Conservation (phyloP, 2,797 vertebrate species). For the Dendrocincla fuliginosa region DNA sequence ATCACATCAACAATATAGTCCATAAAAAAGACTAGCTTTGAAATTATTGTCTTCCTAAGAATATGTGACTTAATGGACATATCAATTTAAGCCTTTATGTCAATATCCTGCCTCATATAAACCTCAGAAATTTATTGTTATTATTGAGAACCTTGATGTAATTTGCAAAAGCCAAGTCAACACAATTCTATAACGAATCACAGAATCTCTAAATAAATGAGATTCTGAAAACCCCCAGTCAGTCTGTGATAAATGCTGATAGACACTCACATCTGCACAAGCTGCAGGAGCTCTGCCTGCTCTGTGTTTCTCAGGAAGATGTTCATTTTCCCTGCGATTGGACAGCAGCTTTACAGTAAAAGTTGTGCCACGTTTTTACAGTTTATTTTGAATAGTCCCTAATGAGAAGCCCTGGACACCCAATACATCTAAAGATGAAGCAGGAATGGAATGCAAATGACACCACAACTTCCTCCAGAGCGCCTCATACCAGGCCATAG, state of each 20-base stretch:
- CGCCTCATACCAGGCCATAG: not conserved
- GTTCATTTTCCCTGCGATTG: not conserved
- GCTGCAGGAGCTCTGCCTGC: not conserved
- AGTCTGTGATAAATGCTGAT: not conserved
- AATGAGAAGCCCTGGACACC: not conserved
- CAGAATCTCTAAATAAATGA: not conserved
- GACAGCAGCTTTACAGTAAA: not conserved
- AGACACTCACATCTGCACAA: not conserved
- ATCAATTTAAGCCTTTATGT: not conserved
- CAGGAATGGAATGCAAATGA: not conserved
- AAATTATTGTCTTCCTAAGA: not conserved
- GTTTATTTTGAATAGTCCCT: not conserved
- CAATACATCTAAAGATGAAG: not conserved
- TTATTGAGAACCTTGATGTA: slow-evolving; percentile 6
- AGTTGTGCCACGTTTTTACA: not conserved
- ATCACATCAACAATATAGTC: not conserved
- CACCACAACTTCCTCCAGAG: not conserved
- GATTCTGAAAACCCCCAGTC: not conserved
- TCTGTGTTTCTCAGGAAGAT: not conserved
- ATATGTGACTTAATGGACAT: not conserved
- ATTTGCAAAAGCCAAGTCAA: not conserved
- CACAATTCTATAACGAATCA: not conserved
- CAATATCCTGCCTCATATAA: not conserved
- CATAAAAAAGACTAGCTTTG: not conserved
- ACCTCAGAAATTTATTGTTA: not conserved